Base-by-base conservation (phyloP, 1,140 invertebrate genomes). In the Bombus impatiens region DNA sequence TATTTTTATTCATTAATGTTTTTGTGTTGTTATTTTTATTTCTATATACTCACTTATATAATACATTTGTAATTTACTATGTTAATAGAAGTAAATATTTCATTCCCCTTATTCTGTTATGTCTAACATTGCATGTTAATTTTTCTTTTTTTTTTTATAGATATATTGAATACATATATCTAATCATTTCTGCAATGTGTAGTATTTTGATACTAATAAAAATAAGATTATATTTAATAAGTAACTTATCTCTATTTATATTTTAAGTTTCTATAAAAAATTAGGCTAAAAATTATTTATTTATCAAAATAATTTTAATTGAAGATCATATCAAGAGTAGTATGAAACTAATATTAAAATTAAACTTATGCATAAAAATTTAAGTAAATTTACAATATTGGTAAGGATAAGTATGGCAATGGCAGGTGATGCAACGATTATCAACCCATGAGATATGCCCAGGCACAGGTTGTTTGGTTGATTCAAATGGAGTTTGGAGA, bases 401-500 rank as follows among this genome's bases (percentile, higher is more conserved):
- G 84, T 93, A 89, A 92, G 78, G 47, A 91, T 78, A 87, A 93
- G 89, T 93, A 62, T 94, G 90, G 75, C 87, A 94, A 94, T 92
- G 85, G 92, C 87, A 95, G 94, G 94, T 94, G 91, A 94, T 94
- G 92, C 92, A 92, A 88, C 92, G 86, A 92, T 92, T 95, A 67
- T 94, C 90, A 75, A 79, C 59, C 86, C 90, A 88, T 78, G 93
- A 94, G 90, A 91, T 94, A 67, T 94, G 92, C 91, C 90, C 94
- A 83, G 93, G 91, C 80, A 89, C 94, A 87, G 94, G 94, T 91
- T 95, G 94, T 94, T 91, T 95, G 84, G 90, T 94, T 93, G 87
- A 92, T 87, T 86, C 88, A 85, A 91, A 92, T 84, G 92, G 92
- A 91, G 86, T 88, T 47, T 95, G 95, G 95, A 94, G 88, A 75